Base-by-base conservation (phyloP, 2,797 vertebrate species). In the Dendrocincla fuliginosa region DNA sequence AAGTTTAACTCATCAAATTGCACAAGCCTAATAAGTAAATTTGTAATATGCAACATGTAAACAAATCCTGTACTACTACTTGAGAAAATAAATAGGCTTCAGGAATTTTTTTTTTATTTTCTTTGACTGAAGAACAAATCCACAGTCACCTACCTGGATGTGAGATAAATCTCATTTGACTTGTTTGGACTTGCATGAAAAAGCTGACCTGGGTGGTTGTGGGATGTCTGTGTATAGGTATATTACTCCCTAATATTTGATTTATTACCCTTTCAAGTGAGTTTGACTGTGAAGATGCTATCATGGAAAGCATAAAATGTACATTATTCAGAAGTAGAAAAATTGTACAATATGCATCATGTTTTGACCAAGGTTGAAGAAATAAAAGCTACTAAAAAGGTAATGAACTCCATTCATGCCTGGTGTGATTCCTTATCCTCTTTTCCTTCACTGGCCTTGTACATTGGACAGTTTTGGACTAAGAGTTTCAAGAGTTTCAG, bases 271-370 rank as follows among this genome's bases (percentile, higher is more conserved):
- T 68, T 85, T 89, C 84, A 85, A 91, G 19, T 88, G 28, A 82
- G 56, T 95, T 78, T 90, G 73, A 76, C 47, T 91, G 92, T 84
- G 41, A 90, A 94, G 85, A 92, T 69, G 8, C 12, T 95, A 25
- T 60, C 42, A 41, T 68, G 19, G 22, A 95, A 92, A 92, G 42
- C 9, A 27, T 15, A 35, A 91, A 75, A 9, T 41, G 11, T 50
- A 49, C 42, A 50, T 89, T 89, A 57, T 92, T 95, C 74, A 65
- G 32, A 77, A 87, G 67, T 16, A 77, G 50, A 89, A 96, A 67
- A 28, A 68, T 13, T 49, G 4, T 67, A 37, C 4, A 16, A 16
- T 55, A 55, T 79, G 5, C 8, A n/a, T 32, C 39, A 70, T 70
- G 32, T 78, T 90, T 95, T 87, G 81, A 76, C 44, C 39, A 39